These are phyloP conservation scores for Danionella dracula DNA, from an alignment of 2,797 vertebrate species.

Conservation along the genomic window DNA sequence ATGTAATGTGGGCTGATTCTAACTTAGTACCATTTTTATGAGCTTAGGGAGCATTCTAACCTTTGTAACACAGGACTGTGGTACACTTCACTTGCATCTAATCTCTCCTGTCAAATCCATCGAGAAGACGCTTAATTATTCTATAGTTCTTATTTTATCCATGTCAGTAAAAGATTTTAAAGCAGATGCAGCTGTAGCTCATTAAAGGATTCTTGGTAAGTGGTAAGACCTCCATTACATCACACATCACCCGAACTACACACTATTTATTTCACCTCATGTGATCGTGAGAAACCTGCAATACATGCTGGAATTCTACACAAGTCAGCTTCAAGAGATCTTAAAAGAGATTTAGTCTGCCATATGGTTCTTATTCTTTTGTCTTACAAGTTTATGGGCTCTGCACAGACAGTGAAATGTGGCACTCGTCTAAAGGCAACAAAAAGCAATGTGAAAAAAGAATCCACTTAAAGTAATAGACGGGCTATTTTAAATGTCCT, in stretches of 20 bases:
- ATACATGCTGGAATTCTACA: background rate
- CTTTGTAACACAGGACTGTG: too few relatives aligned
- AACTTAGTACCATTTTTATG: too few relatives aligned
- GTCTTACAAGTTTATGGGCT: constrained; percentile 3
- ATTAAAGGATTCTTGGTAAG: constrained; percentile 61
- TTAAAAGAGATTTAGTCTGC: background rate
- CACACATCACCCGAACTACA: constrained; percentile 52
- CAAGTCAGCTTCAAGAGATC: background rate
- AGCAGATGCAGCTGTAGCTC: constrained; percentile 64
- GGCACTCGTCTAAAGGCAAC: background rate
- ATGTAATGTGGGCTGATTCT: too few relatives aligned
- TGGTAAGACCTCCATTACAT: constrained; percentile 55
- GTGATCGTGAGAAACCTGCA: background rate
- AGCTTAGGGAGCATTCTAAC: too few relatives aligned
- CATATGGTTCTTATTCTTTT: constrained; percentile 17
- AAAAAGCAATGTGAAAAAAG: too few relatives aligned
- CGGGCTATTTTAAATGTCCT: constrained; percentile 37
- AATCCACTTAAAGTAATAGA: constrained; percentile 28
- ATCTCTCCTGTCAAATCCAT: too few relatives aligned
- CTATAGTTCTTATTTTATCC: constrained; percentile 57
- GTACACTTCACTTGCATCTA: constrained; percentile 43
- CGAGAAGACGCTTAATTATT: constrained; percentile 45
- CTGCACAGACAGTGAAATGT: constrained; percentile 10
- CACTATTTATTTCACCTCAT: constrained; percentile 35
- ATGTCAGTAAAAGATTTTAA: constrained; percentile 59